Percentiles rank a stretch among this genome's conserved stretches.
These are phyloP conservation scores for Cyclura pinguis DNA, from an alignment of 2,797 vertebrate genomes.

Conservation along the genomic window DNA sequence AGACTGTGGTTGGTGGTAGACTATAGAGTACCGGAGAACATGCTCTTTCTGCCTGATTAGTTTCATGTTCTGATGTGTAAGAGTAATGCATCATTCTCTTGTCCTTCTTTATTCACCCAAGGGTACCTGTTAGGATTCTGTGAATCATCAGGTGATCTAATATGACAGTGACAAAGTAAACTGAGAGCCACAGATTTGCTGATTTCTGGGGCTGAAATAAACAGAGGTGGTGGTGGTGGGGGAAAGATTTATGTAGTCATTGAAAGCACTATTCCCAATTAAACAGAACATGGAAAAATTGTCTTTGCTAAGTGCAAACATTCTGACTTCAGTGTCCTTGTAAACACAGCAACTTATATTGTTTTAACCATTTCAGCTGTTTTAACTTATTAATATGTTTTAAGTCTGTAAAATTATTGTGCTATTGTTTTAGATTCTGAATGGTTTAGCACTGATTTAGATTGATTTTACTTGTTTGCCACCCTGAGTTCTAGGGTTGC, in stretches of 20 bases:
- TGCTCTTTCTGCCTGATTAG: neutral
- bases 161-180: neutral
- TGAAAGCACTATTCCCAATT: constrained; percentile 44
- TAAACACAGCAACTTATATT: neutral
- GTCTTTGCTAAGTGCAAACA: too few relatives aligned
- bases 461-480: too few relatives aligned
- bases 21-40: too few relatives aligned
- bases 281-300: neutral
- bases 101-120: neutral
- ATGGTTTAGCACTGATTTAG: too few relatives aligned
- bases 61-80: neutral
- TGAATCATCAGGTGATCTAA: neutral
- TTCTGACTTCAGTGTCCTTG: neutral
- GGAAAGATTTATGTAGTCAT: neutral
- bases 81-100: neutral
- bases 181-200: accelerated
- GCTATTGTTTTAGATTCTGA: too few relatives aligned
- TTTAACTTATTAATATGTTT: too few relatives aligned
- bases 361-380: neutral
- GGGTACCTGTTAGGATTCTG: neutral
- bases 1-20: too few relatives aligned
- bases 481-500: too few relatives aligned
- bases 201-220: constrained; percentile 2
- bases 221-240: too few relatives aligned
- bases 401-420: too few relatives aligned